Base-by-base conservation (phyloP, 1,140 invertebrate genomes). In the Anthonomus grandis region DNA sequence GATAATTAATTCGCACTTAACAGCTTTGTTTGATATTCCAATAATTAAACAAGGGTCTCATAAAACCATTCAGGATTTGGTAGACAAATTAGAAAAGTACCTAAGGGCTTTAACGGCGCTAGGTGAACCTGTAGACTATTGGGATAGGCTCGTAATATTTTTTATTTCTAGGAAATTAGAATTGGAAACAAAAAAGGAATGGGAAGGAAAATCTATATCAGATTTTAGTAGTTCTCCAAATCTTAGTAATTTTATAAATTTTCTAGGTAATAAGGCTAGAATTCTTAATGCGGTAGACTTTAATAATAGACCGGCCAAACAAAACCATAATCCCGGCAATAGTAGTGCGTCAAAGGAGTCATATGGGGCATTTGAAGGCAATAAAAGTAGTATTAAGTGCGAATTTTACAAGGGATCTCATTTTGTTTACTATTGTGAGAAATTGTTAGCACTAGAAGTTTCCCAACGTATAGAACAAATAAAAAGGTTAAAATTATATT, bases 381-480 rank as follows among this genome's bases (percentile, higher is more conserved):
- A 15, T 6, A 15, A 38, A 38, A 38, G 17, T 13, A 15, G 13
- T 13, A 15, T 38, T 38, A 9, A 9, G 4, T 9, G 37, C 37
- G 5, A 38, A 38, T 9, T 5, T 38, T 38, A 4, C 37, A 38
- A 15, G 37, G 37, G 37, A n/a, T 38, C 27, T 31, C 27, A 31
- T 31, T 31, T 31, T 31, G 27, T 31, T 31, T 31, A 31, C n/a
- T 31, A 31, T 38, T 38, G 37, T 38, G 37, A 38, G 13, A 38
- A 5, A 5, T n/a, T 38, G 6, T 38, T 38, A 38, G 6, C 5
- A 15, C 37, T 38, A n/a, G n/a, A n/a, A n/a, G n/a, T n/a, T n/a
- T n/a, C n/a, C n/a, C n/a, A n/a, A n/a, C n/a, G n/a, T n/a, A n/a
- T n/a, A n/a, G n/a, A n/a, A n/a, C n/a, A n/a, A n/a, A n/a, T n/a